Evolutionary conservation across 23 tunicate genomes (phyloP).

Genomic region (Diplosoma virens): DNA sequence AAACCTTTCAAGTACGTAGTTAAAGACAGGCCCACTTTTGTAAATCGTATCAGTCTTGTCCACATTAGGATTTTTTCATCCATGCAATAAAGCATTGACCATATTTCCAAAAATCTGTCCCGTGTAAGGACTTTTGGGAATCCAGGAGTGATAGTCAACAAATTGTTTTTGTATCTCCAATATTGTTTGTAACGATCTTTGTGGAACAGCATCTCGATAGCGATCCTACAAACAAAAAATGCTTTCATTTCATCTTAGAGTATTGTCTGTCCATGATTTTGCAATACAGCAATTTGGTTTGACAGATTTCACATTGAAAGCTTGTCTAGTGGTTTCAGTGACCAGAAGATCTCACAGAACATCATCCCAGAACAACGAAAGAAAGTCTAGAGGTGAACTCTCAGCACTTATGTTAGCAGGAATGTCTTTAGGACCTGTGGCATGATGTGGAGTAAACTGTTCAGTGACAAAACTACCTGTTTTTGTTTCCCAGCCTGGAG

Average conservation of each 20-base stretch:
- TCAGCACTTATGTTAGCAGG: constrained; percentile 14
- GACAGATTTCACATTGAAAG: constrained; percentile 1
- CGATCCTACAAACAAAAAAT: constrained; percentile 4
- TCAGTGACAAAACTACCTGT: constrained; percentile 1
- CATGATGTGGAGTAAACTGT: constrained; percentile 8
- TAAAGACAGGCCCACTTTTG: not conserved
- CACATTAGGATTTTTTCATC: constrained; percentile 7
- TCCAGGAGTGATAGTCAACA: not conserved
- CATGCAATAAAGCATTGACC: not conserved
- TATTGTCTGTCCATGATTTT: constrained; percentile 4
- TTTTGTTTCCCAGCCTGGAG: constrained; percentile 5
- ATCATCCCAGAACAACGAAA: not conserved
- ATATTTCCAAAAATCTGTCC: not conserved
- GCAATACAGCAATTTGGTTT: not conserved
- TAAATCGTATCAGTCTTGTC: not conserved
- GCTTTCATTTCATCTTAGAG: constrained; percentile 15
- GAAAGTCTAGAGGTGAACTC: constrained; percentile 10
- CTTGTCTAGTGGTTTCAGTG: constrained; percentile 1
- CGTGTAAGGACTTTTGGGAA: constrained; percentile 3
- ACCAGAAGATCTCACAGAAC: constrained; percentile 17
- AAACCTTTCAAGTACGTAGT: not conserved
- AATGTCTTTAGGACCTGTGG: constrained; percentile 9
- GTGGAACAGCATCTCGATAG: constrained; percentile 21
- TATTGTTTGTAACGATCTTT: constrained; percentile 8
- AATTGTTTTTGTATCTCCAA: not conserved